Conservation (phyloP, 1,140 invertebrate genomes). For the Drosophila kurseongensis region DNA sequence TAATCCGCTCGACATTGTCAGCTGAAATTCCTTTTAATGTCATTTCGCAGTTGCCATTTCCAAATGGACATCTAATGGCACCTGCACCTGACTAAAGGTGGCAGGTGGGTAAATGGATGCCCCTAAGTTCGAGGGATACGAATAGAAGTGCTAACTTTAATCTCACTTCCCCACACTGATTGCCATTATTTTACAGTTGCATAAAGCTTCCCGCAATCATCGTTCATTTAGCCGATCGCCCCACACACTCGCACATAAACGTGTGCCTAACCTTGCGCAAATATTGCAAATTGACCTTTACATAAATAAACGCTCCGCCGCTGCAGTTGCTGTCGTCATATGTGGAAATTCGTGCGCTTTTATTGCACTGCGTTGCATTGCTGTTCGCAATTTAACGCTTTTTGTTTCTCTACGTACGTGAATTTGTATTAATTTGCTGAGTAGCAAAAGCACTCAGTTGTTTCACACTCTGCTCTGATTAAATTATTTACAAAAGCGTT, state of each 20-base stretch:
- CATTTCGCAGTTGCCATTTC: conserved; percentile 46
- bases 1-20: conserved; percentile 75
- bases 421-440: conserved; percentile 24
- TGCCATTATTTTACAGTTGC: conserved; percentile 37
- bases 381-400: conserved; percentile 54
- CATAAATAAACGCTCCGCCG: conserved; percentile 64
- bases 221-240: conserved; percentile 43
- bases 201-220: conserved; percentile 36
- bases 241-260: not conserved
- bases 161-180: conserved; percentile 6
- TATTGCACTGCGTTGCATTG: conserved; percentile 34
- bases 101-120: not conserved
- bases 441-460: conserved; percentile 4
- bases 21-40: conserved; percentile 69
- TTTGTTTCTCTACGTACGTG: conserved; percentile 33
- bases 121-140: not conserved
- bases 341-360: conserved; percentile 60
- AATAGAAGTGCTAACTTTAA: conserved; percentile 12
- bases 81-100: not conserved
- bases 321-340: conserved; percentile 38
- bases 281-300: conserved; percentile 80
- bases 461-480: conserved; percentile 8
- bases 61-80: conserved; percentile 21
- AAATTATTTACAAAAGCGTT: conserved; percentile 14
- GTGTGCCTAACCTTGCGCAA: conserved; percentile 75